These are phyloP conservation scores for Poeciliopsis prolifica DNA, from an alignment of 2,113 vertebrate genomes.

Conservation along the genomic window DNA sequence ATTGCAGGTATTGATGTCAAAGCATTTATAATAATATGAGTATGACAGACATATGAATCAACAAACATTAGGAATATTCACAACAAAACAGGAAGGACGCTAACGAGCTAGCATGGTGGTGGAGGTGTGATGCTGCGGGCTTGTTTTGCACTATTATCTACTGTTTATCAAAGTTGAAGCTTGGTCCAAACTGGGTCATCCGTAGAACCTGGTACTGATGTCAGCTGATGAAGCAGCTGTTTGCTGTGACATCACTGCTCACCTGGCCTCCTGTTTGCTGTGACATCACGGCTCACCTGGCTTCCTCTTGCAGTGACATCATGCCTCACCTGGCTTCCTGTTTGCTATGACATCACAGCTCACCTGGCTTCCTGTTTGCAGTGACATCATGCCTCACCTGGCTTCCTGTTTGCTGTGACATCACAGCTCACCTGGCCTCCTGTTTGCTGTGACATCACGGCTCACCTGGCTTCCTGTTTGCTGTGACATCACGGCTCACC, in stretches of 20 bases:
- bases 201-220: background rate
- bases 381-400: constrained; percentile 34
- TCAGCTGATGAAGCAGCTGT: background rate
- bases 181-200: too few relatives aligned
- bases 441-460: background rate
- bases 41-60: too few relatives aligned
- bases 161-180: too few relatives aligned
- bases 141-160: too few relatives aligned
- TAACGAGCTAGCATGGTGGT: too few relatives aligned
- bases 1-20: too few relatives aligned
- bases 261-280: constrained; percentile 36
- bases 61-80: too few relatives aligned
- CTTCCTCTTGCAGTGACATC: constrained; percentile 69
- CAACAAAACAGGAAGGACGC: too few relatives aligned
- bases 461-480: constrained; percentile 19
- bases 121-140: too few relatives aligned
- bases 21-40: too few relatives aligned
- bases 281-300: background rate
- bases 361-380: constrained; percentile 73
- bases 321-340: background rate
- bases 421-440: constrained; percentile 10
- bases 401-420: constrained; percentile 46
- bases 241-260: background rate
- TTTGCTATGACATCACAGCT: too few relatives aligned
- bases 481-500: too few relatives aligned